Evolutionary conservation across 2,797 vertebrate species (phyloP), one percentile per base, ranked within the genome.

Genomic region (Artibeus jamaicensis): DNA sequence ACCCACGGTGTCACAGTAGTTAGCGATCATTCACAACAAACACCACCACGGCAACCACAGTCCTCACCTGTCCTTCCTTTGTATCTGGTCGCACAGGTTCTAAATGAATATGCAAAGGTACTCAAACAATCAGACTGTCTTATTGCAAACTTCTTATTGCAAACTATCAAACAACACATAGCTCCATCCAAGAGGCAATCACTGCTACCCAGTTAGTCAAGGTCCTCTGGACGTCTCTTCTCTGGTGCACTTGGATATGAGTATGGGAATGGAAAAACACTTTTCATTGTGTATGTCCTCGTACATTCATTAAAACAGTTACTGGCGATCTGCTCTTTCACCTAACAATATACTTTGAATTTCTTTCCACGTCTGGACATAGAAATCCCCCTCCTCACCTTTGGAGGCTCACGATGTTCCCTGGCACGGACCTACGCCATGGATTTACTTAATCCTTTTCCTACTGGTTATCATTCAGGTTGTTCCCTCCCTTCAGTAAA

Each of bases 291-390:
- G 9, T 37, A 29, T 78, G 89, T 46, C 83, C 42, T 79, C 82
- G 1, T 42, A 37, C 3, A 21, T 83, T 76, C 77, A n/a, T 71
- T 92, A n/a, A 32, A 74, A 74, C 86, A 9, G 42, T n/a, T 57
- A 79, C 19, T 42, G 26, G 39, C 59, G 93, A 74, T 86, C 71
- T 83, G 26, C 55, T 84, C 76, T 83, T 67, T 89, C n/a, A 26
- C 68, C 57, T 92, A 78, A 84, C 10, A 53, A 22, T 39, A 29
- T 34, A 11, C 39, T 18, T 24, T 14, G 46, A 59, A 32, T 85
- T 91, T 76, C 68, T 48, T 76, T 82, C 16, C 55, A 50, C 2
- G 0, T 16, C 48, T 22, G 32, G 55, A 65, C 48, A 34, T 6
- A 32, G 2, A 71, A 15, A 22, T 26, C 32, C 6, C 48, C n/a